These are phyloP conservation scores for Melieria picta DNA, from an alignment of 2,888 invertebrate species.

Conservation along the genomic window DNA sequence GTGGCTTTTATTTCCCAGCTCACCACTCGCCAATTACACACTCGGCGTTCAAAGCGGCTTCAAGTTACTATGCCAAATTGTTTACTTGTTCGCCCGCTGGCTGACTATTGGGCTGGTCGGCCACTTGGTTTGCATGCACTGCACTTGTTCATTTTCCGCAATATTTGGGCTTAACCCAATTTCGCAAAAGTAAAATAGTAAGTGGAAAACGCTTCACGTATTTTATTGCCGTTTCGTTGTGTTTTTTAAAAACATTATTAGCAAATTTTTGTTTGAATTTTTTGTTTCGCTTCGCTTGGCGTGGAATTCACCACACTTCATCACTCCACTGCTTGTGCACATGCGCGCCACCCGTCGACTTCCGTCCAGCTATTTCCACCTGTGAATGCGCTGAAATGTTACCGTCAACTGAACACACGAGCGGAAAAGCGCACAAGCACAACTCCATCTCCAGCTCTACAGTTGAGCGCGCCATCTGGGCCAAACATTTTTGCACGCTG, in stretches of 20 bases:
- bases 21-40: no score
- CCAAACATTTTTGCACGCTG: no score
- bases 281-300: slow-evolving; percentile 25
- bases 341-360: slow-evolving; percentile 16
- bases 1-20: no score
- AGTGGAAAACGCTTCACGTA: not conserved
- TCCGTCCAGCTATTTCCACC: slow-evolving; percentile 18
- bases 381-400: slow-evolving; percentile 37
- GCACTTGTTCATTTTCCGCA: not conserved
- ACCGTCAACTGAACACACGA: slow-evolving; percentile 36
- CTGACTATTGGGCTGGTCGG: no score
- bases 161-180: slow-evolving; percentile 16
- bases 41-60: no score
- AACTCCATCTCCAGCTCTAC: slow-evolving; percentile 6
- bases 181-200: slow-evolving; percentile 10
- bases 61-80: no score
- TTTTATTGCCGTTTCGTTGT: not conserved
- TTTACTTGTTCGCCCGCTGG: no score
- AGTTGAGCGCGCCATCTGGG: no score
- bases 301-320: slow-evolving; percentile 20
- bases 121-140: no score
- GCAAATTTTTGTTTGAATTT: slow-evolving; percentile 21
- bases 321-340: slow-evolving; percentile 9
- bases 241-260: not conserved
- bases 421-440: slow-evolving; percentile 20